These are phyloP conservation scores for Thumatha senex DNA, from an alignment of 2,888 invertebrate genomes.

Conservation along the genomic window DNA sequence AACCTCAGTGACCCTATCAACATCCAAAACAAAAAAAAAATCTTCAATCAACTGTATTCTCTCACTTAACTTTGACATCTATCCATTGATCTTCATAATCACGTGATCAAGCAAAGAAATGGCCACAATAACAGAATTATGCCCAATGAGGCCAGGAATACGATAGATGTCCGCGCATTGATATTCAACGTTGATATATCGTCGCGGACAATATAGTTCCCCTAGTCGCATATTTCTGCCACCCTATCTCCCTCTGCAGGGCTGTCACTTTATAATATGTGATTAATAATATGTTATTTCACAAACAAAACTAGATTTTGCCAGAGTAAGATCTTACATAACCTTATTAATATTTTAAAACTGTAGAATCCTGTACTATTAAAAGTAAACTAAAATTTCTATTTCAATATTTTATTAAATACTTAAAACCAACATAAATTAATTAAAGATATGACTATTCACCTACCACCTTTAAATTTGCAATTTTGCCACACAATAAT, in stretches of 20 bases:
- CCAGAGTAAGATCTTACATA: too few relatives aligned
- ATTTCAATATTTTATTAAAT: too few relatives aligned
- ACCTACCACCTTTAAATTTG: too few relatives aligned
- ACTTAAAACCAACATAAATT: too few relatives aligned
- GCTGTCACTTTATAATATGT: slow-evolving; percentile 33
- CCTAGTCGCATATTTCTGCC: slow-evolving; percentile 57
- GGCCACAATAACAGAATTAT: slow-evolving; percentile 66
- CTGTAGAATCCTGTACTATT: too few relatives aligned
- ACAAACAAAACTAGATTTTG: too few relatives aligned
- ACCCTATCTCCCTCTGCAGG: slow-evolving; percentile 47
- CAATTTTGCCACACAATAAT: too few relatives aligned
- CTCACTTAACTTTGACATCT: slow-evolving; percentile 34
- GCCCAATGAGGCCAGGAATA: slow-evolving; percentile 52
- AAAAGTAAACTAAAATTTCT: too few relatives aligned
- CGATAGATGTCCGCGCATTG: slow-evolving; percentile 69
- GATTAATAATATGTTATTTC: background rate
- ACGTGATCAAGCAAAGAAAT: slow-evolving; percentile 57
- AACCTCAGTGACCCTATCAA: background rate
- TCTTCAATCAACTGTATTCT: slow-evolving; percentile 24
- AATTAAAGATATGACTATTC: too few relatives aligned
- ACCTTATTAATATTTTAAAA: too few relatives aligned
- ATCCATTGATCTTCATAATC: slow-evolving; percentile 61
- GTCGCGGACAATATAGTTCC: slow-evolving; percentile 65
- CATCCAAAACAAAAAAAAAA: background rate
- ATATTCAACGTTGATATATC: slow-evolving; percentile 75